Conservation (phyloP, 2,888 invertebrate species). For the Cephus nigrinus region DNA sequence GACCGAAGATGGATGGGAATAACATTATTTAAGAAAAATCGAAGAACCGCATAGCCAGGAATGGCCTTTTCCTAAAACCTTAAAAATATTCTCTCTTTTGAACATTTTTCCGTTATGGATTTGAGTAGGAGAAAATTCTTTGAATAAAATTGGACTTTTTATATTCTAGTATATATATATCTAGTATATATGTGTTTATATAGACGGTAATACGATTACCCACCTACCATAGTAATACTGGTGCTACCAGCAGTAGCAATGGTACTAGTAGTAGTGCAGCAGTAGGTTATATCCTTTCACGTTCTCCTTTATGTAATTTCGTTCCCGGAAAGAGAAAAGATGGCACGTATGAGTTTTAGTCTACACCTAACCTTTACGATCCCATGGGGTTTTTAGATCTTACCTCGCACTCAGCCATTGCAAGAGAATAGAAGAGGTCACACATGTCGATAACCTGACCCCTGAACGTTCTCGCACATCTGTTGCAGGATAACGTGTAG, state of each 20-base stretch:
- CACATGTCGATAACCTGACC: slow-evolving; percentile 18
- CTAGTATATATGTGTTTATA: no score
- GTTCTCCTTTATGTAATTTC: background rate
- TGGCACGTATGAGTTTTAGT: background rate
- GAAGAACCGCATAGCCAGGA: background rate
- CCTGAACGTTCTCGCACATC: slow-evolving; percentile 6
- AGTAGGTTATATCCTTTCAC: background rate
- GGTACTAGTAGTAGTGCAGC: background rate
- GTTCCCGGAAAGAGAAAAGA: background rate
- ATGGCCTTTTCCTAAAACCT: background rate
- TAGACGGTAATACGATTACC: no score
- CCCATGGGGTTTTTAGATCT: background rate
- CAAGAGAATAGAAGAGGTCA: slow-evolving; percentile 14
- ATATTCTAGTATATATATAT: background rate
- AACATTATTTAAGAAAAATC: background rate
- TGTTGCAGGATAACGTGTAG: slow-evolving; percentile 23
- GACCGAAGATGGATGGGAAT: background rate
- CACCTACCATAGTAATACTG: no score
- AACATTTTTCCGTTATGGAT: background rate
- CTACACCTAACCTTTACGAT: background rate
- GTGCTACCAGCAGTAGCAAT: no score
- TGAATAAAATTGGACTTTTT: background rate
- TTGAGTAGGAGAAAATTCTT: background rate
- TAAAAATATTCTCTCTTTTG: background rate
- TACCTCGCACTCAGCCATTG: background rate